Base-by-base conservation (phyloP, 1,140 invertebrate species). In the Trachymyrmex cornetzi region DNA sequence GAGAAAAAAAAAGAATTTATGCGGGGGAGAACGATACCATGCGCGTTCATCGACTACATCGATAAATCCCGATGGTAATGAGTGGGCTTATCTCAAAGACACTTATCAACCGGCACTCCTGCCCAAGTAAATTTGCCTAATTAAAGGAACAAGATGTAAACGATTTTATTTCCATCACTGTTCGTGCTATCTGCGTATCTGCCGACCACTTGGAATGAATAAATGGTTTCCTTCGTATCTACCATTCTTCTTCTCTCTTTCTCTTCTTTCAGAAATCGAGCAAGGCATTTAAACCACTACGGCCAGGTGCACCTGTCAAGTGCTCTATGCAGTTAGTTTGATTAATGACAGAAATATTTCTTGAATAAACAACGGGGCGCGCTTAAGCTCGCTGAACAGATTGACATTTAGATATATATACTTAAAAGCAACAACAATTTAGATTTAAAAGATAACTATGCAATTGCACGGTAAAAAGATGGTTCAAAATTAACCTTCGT, bases 341-440 rank as follows among this genome's bases (percentile, higher is more conserved):
- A 95, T 94, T 94, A 94, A 95, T 93, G 93, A 93, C 88, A 87
- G 89, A 92, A 94, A 95, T 95, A 94, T 94, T 94, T 95, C 92
- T 94, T 93, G 92, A 90, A 93, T 94, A 94, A 94, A 94, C 94
- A 94, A 94, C 93, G 92, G 92, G 91, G 19, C 19, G 53, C 50
- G 63, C 50, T 63, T 61, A 75, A 64, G 61, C 59, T 85, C 63
- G 64, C 19, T 57, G 30, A 74, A 66, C 69, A 61, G 69, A 82
- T 63, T 74, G 66, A 87, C 59, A 74, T 19, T 59, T 53, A 30
- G 75, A 57, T 82, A 81, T 71, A 71, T 55, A 14, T 71, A 71
- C 66, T 82, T 82, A 59, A 38, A 48, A 82, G 48, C 61, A 57
- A 34, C 67, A 80, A 81, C 66, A 82, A 53, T 72, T 81, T 67